Base-by-base conservation (phyloP, 2,888 invertebrate species). In the Ormyrus rosae region DNA sequence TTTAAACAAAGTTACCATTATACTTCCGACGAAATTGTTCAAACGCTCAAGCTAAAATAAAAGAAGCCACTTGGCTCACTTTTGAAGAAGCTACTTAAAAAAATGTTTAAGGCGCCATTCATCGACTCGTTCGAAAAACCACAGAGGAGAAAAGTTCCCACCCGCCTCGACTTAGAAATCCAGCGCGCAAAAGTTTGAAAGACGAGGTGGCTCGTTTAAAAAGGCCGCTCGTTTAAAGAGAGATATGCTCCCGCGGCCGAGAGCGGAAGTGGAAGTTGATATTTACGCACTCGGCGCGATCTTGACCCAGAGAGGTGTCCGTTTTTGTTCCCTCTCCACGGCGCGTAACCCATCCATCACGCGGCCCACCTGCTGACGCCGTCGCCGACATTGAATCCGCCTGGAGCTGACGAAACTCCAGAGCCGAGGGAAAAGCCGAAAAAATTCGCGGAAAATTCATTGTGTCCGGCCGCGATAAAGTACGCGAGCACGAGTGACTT, bases 231-330 rank as follows among this genome's bases (percentile, higher is more conserved):
- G 45, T 10, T 46, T 65, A 19, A 48, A 11, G 9, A 10, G 34
- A n/a, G 6, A 34, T 34, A 34, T 51, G 9, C 65, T 65, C 19
- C 10, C 19, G 19, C n/a, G 6, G 34, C 50, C 58, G 56, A 53
- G 10, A 34, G 13, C 69, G 85, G 81, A 84, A 85, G 85, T 81
- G 85, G 84, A 85, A 84, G 85, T 85, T 85, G 85, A 85, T 81
- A 74, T 86, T 86, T 86, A 85, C 85, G 85, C 86, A 85, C 85
- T 85, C 83, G 83, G 78, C 82, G 34, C 84, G 86, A 86, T 86
- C 86, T 86, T 86, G 86, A 86, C 86, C 86, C 70, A 78, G 46
- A 82, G 78, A 75, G 56, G 7, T 53, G 73, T 69, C 53, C 51
- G 13, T 71, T 77, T 81, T 78, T 69, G 67, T 73, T 75, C 74